These are phyloP conservation scores for Trachurus trachurus DNA, from an alignment of 2,797 vertebrate genomes.

Conservation along the genomic window DNA sequence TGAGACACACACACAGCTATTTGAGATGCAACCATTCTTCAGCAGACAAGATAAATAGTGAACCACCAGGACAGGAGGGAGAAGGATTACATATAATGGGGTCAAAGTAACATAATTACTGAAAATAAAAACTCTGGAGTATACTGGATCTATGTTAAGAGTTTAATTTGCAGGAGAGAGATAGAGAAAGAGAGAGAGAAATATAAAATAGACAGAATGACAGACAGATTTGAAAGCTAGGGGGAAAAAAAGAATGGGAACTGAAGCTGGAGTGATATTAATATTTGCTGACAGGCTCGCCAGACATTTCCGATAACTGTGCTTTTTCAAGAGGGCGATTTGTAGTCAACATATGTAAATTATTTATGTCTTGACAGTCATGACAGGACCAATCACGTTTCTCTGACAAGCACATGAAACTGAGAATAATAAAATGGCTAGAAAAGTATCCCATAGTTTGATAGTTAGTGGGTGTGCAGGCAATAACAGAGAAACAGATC, in stretches of 20 bases:
- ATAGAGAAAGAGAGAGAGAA: not conserved
- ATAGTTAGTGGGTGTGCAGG: too few species aligned
- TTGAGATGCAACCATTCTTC: conserved; percentile 15
- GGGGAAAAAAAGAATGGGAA: not conserved
- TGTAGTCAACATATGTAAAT: conserved; percentile 18
- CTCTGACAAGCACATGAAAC: conserved; percentile 34
- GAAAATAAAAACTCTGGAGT: not conserved
- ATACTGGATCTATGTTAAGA: not conserved
- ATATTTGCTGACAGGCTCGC: conserved; percentile 28
- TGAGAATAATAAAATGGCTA: not conserved
- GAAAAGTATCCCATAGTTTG: not conserved
- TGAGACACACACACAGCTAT: not conserved
- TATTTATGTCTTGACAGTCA: conserved; percentile 22
- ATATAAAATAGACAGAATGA: not conserved
- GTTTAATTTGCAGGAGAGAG: not conserved
- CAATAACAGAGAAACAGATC: too few species aligned
- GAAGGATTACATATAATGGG: not conserved
- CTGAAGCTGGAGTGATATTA: conserved; percentile 9
- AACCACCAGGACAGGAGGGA: not conserved
- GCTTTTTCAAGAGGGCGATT: conserved; percentile 10
- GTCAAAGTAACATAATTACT: conserved; percentile 20
- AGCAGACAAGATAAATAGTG: conserved; percentile 17
- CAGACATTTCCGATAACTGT: conserved; percentile 21
- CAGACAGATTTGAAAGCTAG: not conserved
- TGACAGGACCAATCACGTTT: conserved; percentile 17